These are phyloP conservation scores for Hypotaenidia philippensis DNA, from an alignment of 2,797 vertebrate genomes.

Conservation along the genomic window DNA sequence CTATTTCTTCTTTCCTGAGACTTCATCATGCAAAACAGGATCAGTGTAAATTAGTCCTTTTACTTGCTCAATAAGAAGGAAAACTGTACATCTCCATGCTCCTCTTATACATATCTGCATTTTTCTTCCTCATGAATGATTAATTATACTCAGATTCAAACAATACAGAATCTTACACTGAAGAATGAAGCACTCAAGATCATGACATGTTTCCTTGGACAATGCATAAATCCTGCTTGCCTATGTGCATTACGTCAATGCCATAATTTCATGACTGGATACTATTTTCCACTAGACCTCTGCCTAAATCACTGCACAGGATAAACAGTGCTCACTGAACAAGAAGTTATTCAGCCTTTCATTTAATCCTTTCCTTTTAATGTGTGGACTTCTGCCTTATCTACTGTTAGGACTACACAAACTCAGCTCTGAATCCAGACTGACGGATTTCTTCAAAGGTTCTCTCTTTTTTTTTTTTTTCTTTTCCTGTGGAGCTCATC, in stretches of 20 bases:
- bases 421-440: background rate
- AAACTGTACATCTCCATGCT: background rate
- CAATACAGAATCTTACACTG: background rate
- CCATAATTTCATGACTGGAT: background rate
- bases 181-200: background rate
- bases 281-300: background rate
- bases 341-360: background rate
- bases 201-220: background rate
- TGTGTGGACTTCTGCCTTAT: background rate
- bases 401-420: background rate
- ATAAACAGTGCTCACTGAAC: background rate
- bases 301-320: background rate
- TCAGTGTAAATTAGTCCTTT: background rate
- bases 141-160: slow-evolving; percentile 4
- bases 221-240: background rate
- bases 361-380: slow-evolving; percentile 25
- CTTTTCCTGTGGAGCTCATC: background rate
- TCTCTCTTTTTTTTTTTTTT: background rate
- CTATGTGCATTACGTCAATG: background rate
- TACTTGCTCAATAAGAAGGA: background rate
- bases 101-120: background rate
- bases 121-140: background rate
- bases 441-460: background rate
- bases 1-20: background rate
- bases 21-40: background rate